Evolutionary conservation across 2,888 invertebrate species (phyloP).

Genomic region (Himalopsyche tibetana): DNA sequence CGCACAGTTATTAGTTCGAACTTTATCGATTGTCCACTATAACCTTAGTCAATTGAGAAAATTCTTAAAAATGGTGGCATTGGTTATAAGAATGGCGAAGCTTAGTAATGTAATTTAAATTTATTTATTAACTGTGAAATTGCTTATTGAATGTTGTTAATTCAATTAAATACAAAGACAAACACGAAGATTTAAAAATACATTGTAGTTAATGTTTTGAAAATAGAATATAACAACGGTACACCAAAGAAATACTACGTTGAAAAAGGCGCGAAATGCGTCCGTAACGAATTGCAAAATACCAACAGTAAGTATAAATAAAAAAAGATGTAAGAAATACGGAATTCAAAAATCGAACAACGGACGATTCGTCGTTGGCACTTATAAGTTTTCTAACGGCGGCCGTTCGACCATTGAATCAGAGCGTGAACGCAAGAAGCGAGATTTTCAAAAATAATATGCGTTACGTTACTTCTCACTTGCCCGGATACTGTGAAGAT

Average conservation of each 20-base stretch:
- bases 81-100: too few species aligned
- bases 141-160: too few species aligned
- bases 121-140: too few species aligned
- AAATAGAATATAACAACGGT: background rate
- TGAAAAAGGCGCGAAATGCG: background rate
- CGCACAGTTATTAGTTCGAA: too few species aligned
- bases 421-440: slow-evolving; percentile 13
- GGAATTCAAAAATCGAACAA: background rate
- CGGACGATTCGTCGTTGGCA: background rate
- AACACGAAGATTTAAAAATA: too few species aligned
- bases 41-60: too few species aligned
- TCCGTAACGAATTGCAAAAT: background rate
- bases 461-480: background rate
- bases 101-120: too few species aligned
- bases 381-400: slow-evolving; percentile 14
- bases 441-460: slow-evolving; percentile 6
- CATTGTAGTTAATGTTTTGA: background rate
- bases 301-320: background rate
- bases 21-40: too few species aligned
- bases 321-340: background rate
- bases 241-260: background rate
- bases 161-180: too few species aligned
- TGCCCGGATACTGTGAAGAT: slow-evolving; percentile 16
- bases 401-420: background rate
- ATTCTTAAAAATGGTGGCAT: too few species aligned